Evolutionary conservation across 2,888 invertebrate genomes (phyloP).

Genomic region (Drosophila anomalipes): DNA sequence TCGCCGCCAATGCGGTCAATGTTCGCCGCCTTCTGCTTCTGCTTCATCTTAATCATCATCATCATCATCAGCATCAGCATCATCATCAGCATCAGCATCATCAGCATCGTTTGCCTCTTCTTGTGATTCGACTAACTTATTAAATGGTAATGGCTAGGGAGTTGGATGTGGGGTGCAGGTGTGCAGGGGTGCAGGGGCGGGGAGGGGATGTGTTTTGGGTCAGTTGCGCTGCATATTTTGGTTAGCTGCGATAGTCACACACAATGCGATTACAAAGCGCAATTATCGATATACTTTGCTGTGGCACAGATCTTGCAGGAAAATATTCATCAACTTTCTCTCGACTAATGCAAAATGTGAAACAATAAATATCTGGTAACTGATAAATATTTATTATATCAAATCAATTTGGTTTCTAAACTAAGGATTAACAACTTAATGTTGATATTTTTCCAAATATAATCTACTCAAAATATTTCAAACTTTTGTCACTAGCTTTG

Average conservation of each 20-base stretch:
- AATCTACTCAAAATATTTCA: too few species aligned
- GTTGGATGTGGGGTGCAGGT: neutral
- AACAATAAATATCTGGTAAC: too few species aligned
- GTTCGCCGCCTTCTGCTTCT: constrained; percentile 51
- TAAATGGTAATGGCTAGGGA: neutral
- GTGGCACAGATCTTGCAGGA: constrained; percentile 18
- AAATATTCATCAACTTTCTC: constrained; percentile 41
- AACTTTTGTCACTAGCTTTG: too few species aligned
- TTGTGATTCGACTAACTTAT: constrained; percentile 30
- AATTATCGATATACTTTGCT: constrained; percentile 34
- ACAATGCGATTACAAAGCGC: constrained; percentile 42
- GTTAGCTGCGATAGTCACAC: constrained; percentile 46
- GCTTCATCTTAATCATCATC: constrained; percentile 29
- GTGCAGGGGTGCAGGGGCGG: too few species aligned
- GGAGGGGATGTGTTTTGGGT: neutral
- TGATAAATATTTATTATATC: neutral
- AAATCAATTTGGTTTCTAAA: neutral
- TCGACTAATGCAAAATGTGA: neutral
- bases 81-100: neutral
- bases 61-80: neutral
- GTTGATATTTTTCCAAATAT: neutral
- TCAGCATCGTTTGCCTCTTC: constrained; percentile 14
- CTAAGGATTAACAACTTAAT: neutral
- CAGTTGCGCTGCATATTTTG: constrained; percentile 37
- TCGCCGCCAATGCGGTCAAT: constrained; percentile 74